Evolutionary conservation across 1,140 invertebrate genomes (phyloP), one percentile per base, ranked within the genome.

Genomic region (Aethina tumida): DNA sequence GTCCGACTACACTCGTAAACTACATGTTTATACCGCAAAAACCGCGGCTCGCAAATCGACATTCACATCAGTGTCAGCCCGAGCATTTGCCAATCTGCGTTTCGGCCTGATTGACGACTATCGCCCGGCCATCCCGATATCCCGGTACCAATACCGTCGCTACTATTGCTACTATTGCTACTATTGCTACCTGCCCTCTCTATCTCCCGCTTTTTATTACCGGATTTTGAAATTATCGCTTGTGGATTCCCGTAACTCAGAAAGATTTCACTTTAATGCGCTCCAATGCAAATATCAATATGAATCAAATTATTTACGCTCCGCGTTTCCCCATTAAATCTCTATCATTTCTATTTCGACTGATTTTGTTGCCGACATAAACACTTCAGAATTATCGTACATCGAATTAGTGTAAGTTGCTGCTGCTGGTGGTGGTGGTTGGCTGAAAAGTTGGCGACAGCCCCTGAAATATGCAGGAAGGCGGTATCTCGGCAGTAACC

Each of bases 11-110:
- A 52, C 58, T 59, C 59, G 59, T 62, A 62, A 62, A 62, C 58
- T 58, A 57, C 46, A 59, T 60, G 62, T 62, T 64, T 64, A 62
- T 63, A 55, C 62, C 62, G 53, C 62, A 62, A 63, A 64, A 64
- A 64, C 60, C 62, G 57, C 59, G 47, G 50, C 57, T 62, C 61
- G 59, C 60, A 62, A 63, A 63, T 63, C 60, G 58, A 56, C 54
- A 52, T 56, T 44, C 45, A 45, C 52, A 58, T 55, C 52, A 55
- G 52, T 53, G 57, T 52, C 53, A 55, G 52, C 10, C 45, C 43
- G 41, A 43, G 46, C 49, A 50, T 58, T 55, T 53, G 53, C 55
- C 55, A 61, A 61, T 60, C 56, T 60, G 55, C 58, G 54, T 53
- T 54, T 50, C 39, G 40, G 27, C 39, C 55, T 61, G 59, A 61